phyloP scores from a whole-genome alignment of 1,140 invertebrate genomes.

The Lucilia cuprina region DNA sequence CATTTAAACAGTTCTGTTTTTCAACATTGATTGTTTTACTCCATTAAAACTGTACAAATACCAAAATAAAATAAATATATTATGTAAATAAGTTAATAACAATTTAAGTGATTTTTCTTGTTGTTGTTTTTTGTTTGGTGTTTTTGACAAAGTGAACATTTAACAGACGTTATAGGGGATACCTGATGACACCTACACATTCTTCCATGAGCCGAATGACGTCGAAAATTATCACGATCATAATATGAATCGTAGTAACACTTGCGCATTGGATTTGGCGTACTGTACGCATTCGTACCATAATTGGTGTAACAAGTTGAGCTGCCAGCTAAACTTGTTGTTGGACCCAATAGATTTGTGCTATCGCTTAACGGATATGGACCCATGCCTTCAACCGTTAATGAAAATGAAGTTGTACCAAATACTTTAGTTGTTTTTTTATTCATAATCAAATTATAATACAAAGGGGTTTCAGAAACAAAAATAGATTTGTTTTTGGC shows the following conservation, averaged over 20 bases:
- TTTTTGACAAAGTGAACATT: neutral
- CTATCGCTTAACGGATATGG: constrained; percentile 62
- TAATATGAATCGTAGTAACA: constrained; percentile 59
- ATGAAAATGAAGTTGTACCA: constrained; percentile 62
- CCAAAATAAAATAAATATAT: neutral
- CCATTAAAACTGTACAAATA: neutral
- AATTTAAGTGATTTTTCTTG: neutral
- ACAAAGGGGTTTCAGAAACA: neutral
- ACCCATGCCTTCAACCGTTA: constrained; percentile 64
- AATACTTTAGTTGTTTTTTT: constrained; percentile 55
- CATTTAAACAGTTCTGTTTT: constrained; percentile 38
- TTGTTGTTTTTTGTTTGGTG: neutral
- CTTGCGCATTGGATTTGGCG: constrained; percentile 59
- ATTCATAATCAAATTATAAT: constrained; percentile 17
- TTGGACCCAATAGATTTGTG: constrained; percentile 61
- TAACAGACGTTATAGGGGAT: constrained; percentile 7
- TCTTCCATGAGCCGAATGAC: constrained; percentile 62
- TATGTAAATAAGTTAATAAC: neutral
- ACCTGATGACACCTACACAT: constrained; percentile 56
- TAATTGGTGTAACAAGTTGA: constrained; percentile 60
- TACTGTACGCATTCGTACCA: constrained; percentile 58
- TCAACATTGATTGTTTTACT: constrained; percentile 11
- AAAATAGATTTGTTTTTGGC: neutral
- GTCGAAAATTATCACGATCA: constrained; percentile 56
- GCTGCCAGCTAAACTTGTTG: constrained; percentile 47